Evolutionary conservation across 2,113 vertebrate genomes (phyloP), one percentile per base, ranked within the genome.

Genomic region (Gymnorhina tibicen): DNA sequence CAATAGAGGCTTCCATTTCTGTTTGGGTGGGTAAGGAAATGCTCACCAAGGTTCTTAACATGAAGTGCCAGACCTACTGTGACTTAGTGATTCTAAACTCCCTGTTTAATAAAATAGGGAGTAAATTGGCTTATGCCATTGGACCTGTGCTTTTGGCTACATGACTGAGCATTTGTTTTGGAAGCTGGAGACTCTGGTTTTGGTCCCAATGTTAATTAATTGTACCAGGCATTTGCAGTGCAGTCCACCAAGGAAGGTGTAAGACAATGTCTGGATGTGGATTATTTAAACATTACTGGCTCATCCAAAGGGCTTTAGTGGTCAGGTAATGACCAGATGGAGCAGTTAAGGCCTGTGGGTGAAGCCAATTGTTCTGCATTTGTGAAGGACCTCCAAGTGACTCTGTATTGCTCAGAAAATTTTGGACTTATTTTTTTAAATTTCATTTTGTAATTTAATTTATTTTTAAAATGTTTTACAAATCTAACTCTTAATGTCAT

Each of bases 201-300:
- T 94, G 60, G 81, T 96, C 92, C 96, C 94, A 97, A 66, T 78
- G 93, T 96, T 97, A 97, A 97, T 96, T 97, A 97, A 96, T 97
- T 97, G 94, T 85, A 95, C 53, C 55, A 83, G 74, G 73, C 87
- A 47, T 84, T 92, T 88, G 22, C 72, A 86, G 49, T 75, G 86
- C 60, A 91, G 87, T 88, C 85, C 82, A 62, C 81, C 76, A 91
- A 94, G 60, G 82, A 97, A 96, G 94, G 95, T 95, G 68, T 92
- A 95, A 96, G 77, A 83, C 42, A 96, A 10, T 35, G 49, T 75
- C 78, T 95, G 85, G 37, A 93, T 91, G 63, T 44, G 33, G 59
- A 83, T 94, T 92, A 95, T 95, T 93, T 94, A 92, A 93, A 87
- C 35, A 89, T 87, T 87, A 89, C 39, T 84, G 64, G 35, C 60